phyloP scores from a whole-genome alignment of 1,140 invertebrate genomes.

The Hyles euphorbiae region DNA sequence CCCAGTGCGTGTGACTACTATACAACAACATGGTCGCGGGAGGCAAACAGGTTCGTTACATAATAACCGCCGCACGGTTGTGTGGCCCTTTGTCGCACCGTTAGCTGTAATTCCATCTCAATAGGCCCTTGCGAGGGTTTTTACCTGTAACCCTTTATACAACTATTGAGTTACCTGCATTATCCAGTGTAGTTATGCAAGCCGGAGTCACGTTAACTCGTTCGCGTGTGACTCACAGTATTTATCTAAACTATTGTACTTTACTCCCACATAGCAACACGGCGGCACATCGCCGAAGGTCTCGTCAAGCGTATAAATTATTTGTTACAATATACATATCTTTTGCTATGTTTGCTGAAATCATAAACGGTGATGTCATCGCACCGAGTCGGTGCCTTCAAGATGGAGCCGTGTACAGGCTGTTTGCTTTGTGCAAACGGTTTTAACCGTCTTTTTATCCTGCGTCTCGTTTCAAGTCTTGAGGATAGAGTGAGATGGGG shows the following conservation, averaged over 20 bases:
- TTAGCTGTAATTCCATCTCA: not conserved
- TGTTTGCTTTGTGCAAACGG: slow-evolving; percentile 58
- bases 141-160: not conserved
- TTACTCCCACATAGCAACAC: slow-evolving; percentile 43
- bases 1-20: slow-evolving; percentile 48
- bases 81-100: not conserved
- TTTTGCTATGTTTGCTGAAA: slow-evolving; percentile 47
- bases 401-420: slow-evolving; percentile 45
- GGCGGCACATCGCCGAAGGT: slow-evolving; percentile 14
- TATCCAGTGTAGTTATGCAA: too few relatives aligned
- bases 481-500: slow-evolving; percentile 39
- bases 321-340: slow-evolving; percentile 19
- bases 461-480: slow-evolving; percentile 42
- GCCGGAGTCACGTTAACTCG: too few relatives aligned
- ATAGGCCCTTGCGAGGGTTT: not conserved
- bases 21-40: slow-evolving; percentile 62
- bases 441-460: slow-evolving; percentile 59
- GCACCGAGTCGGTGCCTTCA: slow-evolving; percentile 32
- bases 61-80: slow-evolving; percentile 12
- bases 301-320: slow-evolving; percentile 31
- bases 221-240: too few relatives aligned
- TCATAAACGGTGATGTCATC: slow-evolving; percentile 70
- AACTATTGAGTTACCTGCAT: too few relatives aligned
- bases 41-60: slow-evolving; percentile 64
- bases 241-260: not conserved